Base-by-base conservation (phyloP, 2,888 invertebrate genomes). In the Mimumesa dahlbomi region DNA sequence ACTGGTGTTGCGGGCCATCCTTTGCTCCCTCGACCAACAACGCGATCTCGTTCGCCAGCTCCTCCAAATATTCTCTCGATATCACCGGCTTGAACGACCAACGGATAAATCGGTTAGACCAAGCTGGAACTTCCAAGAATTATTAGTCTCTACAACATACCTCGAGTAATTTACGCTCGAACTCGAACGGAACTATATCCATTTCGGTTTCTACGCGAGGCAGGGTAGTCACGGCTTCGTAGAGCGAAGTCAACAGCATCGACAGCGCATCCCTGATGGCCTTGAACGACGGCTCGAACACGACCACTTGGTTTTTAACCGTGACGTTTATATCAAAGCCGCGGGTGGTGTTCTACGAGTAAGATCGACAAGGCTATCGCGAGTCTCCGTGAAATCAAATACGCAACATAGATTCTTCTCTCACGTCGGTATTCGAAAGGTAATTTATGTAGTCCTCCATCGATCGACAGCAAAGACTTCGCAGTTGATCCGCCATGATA, bases 401-500 rank as follows among this genome's bases (percentile, higher is more conserved):
- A n/a, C n/a, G n/a, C n/a, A n/a, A n/a, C n/a, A n/a, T n/a, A n/a
- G n/a, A n/a, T n/a, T n/a, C n/a, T n/a, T n/a, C n/a, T n/a, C n/a
- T 70, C 22, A 71, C 70, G 14, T 13, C 19, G 14, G 13, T 52
- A 9, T 70, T n/a, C 6, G 16, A 49, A 18, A 58, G 38, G 77
- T 95, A 95, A 50, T 94, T 91, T 0, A 95, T 93, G 85, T 93
- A 97, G 74, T 95, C 94, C 49, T 92, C 90, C 82, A 97, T 92
- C 2, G 97, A 97, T 79, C 94, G 93, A 40, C 96, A 90, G 77
- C 96, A 95, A 29, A 97, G 89, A 18, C 93, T 93, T 87, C 97
- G 96, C 61, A 98, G 90, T 82, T 97, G 96, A 81, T 94, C 94
- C 0, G 96, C 95, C 98, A 98, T 98, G 38, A 97, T 91, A 22